Conservation (phyloP, 2,113 vertebrate species). For the Tetraodon nigroviridis region DNA sequence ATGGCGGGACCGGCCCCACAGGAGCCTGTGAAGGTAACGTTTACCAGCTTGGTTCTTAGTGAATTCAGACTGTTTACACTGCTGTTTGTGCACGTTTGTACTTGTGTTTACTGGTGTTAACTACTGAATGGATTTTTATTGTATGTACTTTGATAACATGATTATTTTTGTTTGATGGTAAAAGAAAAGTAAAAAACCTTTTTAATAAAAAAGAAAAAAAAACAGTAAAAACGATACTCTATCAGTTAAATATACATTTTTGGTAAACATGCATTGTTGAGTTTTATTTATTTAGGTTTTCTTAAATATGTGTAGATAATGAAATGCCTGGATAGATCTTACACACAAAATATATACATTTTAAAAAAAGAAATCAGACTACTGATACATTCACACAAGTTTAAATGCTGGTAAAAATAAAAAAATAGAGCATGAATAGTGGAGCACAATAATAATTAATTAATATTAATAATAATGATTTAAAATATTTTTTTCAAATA, state of each 20-base stretch:
- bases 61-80: neutral
- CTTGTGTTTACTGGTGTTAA: no score
- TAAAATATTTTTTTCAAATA: no score
- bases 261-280: no score
- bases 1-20: constrained; percentile 60
- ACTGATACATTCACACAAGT: no score
- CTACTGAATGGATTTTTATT: neutral
- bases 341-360: no score
- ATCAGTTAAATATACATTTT: neutral
- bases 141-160: neutral
- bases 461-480: no score
- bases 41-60: neutral
- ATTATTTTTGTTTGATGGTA: neutral
- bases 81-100: constrained; percentile 7
- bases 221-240: neutral
- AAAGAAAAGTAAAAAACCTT: neutral
- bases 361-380: no score
- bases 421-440: no score
- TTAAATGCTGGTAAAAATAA: no score
- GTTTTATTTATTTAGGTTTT: neutral
- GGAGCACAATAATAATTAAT: no score
- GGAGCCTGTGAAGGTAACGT: constrained; percentile 67
- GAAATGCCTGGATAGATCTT: no score
- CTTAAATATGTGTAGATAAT: neutral
- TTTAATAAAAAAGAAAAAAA: neutral